Base-by-base conservation (phyloP, 2,797 vertebrate species). In the Nannoperca obscura region DNA sequence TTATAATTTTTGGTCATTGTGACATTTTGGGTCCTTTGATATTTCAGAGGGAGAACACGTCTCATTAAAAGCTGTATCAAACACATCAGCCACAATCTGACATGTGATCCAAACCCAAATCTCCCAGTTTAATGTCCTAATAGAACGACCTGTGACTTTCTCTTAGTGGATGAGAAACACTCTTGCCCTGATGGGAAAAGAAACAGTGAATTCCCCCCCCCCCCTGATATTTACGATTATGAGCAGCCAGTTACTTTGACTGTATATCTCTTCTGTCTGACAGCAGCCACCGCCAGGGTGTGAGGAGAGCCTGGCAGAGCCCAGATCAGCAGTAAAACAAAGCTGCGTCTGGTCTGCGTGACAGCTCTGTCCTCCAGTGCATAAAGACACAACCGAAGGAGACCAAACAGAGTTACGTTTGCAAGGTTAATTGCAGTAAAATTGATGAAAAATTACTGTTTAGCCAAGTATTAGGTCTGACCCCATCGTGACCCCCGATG, bases 161-260 rank as follows among this genome's bases (percentile, higher is more conserved):
- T 69, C 63, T 61, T 59, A 71, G 34, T 54, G 50, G 63, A 84
- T 70, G 66, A 73, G 88, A 88, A 84, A 63, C 72, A 77, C 63
- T 40, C 64, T 81, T 42, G 36, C 69, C 72, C 81, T 80, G 77
- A 92, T 88, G 86, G 90, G 82, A 91, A 91, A 87, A 86, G 80
- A 84, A 89, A 86, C 81, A 85, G 76, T 69, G 82, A 93, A 87
- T 89, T 89, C 89, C 76, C 50, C 62, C 65, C 63, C 67, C 64
- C 50, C 36, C 36, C 2, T 36, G 30, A 80, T 92, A 94, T 94
- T 93, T 94, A 93, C 36, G 84, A 87, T 90, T 82, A 90, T 89
- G 83, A 90, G 89, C 88, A 73, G 84, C 86, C 86, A 83, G 75
- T 84, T 81, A 71, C 72, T 84, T 90, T 81, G 82, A 86, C 82